Base-by-base conservation (phyloP, 2,888 invertebrate genomes). In the Exocentrus adspersus region DNA sequence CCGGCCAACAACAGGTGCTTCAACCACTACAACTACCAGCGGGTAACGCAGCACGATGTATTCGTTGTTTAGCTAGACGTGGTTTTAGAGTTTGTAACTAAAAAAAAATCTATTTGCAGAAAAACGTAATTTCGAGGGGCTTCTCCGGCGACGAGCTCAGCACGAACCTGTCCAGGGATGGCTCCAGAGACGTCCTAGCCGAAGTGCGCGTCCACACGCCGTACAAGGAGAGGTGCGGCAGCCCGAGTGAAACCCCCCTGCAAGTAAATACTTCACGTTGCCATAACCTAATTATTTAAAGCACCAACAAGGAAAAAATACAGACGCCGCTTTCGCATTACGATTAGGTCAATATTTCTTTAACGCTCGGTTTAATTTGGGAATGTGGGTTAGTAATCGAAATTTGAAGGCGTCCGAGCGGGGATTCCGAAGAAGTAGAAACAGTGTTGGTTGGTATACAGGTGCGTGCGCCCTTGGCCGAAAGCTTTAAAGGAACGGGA, bases 131-230 rank as follows among this genome's bases (percentile, higher is more conserved):
- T 43, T 32, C 53, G 14, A 58, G 68, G 30, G 67, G 65, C 9
- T 71, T 66, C 62, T 70, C 70, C 37, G 64, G 69, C 41, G 71
- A 67, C 53, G 65, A 65, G 46, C 64, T 70, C 41, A 57, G 59
- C 51, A 60, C 67, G 9, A 66, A 42, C 7, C 64, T 80, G 19
- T 81, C 81, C 17, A 71, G 81, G 14, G 80, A 81, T 65, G 80
- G 80, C 9, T 81, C 82, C 46, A 77, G 77, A 58, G 80, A 81
- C 65, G 78, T 75, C n/a, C 69, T 82, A 67, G 80, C 81, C 20
- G 82, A 82, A 69, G 81, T 82, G 24, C 75, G 79, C 24, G 76
- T 82, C 7, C 80, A 82, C 53, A 80, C 79, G 0, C 76, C 79
- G 16, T 63, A 68, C 41, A 61, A 69, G 5, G 75, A 74, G 19